Percentiles rank a stretch among this genome's conserved stretches.
These are phyloP conservation scores for Seriola quinqueradiata DNA, from an alignment of 2,113 vertebrate genomes.

Conservation along the genomic window DNA sequence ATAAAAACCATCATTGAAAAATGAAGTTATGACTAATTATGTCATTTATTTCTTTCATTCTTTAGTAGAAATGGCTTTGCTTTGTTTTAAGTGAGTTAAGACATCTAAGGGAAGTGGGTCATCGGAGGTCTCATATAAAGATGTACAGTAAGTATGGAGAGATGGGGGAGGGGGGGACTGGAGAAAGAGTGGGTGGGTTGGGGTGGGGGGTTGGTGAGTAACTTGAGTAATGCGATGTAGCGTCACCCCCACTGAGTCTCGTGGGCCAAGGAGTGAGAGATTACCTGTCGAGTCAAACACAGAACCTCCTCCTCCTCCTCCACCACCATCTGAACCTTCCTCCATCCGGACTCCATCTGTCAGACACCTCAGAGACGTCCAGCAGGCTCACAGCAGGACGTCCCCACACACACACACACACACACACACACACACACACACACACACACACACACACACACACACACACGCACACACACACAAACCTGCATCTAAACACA, in stretches of 20 bases:
- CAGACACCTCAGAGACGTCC: conserved; percentile 29
- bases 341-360: conserved; percentile 52
- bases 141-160: neutral
- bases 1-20: too few relatives aligned
- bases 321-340: conserved; percentile 3
- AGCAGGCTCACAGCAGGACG: conserved; percentile 4
- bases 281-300: conserved; percentile 42
- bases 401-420: conserved; percentile 14
- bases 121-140: neutral
- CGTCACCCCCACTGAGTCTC: conserved; percentile 6
- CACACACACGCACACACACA: conserved; percentile 5
- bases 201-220: neutral
- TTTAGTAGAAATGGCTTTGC: too few relatives aligned
- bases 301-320: neutral
- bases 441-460: conserved; percentile 29
- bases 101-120: neutral
- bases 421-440: conserved; percentile 11
- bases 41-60: too few relatives aligned
- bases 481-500: conserved; percentile 18
- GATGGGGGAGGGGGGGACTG: neutral
- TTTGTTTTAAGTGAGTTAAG: neutral
- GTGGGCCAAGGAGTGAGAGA: conserved; percentile 32
- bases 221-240: conserved; percentile 28
- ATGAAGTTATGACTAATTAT: too few relatives aligned
- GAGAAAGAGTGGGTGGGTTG: too few relatives aligned